Evolutionary conservation across 2,113 vertebrate genomes (phyloP).

Genomic region (Triplophysa tibetana): DNA sequence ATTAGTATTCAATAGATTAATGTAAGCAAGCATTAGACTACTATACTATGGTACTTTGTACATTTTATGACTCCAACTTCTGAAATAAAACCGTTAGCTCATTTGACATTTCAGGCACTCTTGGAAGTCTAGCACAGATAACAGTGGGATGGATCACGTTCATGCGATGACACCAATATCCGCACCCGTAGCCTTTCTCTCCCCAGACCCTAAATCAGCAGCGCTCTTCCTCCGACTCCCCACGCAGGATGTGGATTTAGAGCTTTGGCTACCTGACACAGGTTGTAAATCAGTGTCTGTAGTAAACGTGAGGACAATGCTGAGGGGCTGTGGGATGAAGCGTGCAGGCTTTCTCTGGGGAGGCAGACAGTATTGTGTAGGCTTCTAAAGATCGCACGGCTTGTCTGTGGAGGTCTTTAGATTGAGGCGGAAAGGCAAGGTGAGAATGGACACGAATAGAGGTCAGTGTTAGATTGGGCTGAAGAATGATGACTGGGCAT

Average conservation of each 20-base stretch:
- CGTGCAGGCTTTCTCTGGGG: neutral
- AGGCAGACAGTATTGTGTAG: conserved; percentile 14
- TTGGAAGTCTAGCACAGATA: conserved; percentile 20
- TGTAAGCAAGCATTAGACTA: too few relatives aligned
- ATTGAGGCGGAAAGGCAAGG: conserved; percentile 29
- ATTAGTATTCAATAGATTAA: too few relatives aligned
- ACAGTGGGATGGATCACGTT: conserved; percentile 21
- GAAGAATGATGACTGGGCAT: conserved; percentile 18
- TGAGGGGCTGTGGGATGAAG: conserved; percentile 27
- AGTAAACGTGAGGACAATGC: conserved; percentile 39
- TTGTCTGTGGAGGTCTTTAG: conserved; percentile 27
- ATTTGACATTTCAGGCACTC: conserved; percentile 37
- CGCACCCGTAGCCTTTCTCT: conserved; percentile 13
- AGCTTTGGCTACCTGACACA: conserved; percentile 28
- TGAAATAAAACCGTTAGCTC: conserved; percentile 13
- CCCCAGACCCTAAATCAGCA: conserved; percentile 38
- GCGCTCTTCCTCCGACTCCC: conserved; percentile 28
- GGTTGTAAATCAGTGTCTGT: conserved; percentile 33
- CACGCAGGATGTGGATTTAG: conserved; percentile 20
- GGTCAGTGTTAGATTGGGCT: conserved; percentile 30
- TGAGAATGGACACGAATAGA: conserved; percentile 30
- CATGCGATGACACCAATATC: conserved; percentile 23
- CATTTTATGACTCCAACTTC: too few relatives aligned
- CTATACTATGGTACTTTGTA: neutral
- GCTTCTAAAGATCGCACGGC: conserved; percentile 29